Evolutionary conservation across 2,797 vertebrate species (phyloP).

Genomic region (Jordanella pulchra): DNA sequence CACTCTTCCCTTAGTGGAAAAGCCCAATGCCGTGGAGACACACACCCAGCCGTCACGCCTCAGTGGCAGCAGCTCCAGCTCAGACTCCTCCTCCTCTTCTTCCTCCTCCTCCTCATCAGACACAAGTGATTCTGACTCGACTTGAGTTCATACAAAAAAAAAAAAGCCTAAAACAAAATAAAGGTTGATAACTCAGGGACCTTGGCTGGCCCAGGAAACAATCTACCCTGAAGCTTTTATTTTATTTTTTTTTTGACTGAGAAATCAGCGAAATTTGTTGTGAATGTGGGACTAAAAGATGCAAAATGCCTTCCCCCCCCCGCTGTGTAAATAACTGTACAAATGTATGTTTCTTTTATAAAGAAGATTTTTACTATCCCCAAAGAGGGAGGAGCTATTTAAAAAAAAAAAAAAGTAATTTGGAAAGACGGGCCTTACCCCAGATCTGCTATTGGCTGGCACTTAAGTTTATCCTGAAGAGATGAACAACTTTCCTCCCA

Average conservation of each 20-base stretch:
- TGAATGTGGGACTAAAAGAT: slow-evolving; percentile 57
- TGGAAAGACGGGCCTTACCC: slow-evolving; percentile 39
- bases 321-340: slow-evolving; percentile 76
- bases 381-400: slow-evolving; percentile 61
- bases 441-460: slow-evolving; percentile 38
- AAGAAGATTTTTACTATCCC: slow-evolving; percentile 80
- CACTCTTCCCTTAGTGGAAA: slow-evolving; percentile 80
- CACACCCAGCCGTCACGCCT: slow-evolving; percentile 83
- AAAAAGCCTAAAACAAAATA: slow-evolving; percentile 17
- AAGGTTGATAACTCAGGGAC: slow-evolving; percentile 70
- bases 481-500: slow-evolving; percentile 19
- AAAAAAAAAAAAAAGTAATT: slow-evolving; percentile 14
- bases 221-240: slow-evolving; percentile 57
- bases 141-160: slow-evolving; percentile 56
- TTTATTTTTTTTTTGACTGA: not conserved
- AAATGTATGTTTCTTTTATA: slow-evolving; percentile 85
- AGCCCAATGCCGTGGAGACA: slow-evolving; percentile 75
- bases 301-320: slow-evolving; percentile 61
- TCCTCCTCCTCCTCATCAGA: slow-evolving; percentile 88
- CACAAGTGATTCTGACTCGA: slow-evolving; percentile 93
- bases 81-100: slow-evolving; percentile 87
- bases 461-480: not conserved
- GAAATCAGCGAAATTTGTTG: slow-evolving; percentile 31
- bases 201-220: slow-evolving; percentile 64
- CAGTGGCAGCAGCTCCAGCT: slow-evolving; percentile 93